These are phyloP conservation scores for Diadumene lineata DNA, from an alignment of 92 coral and sea anemone species.

Conservation along the genomic window DNA sequence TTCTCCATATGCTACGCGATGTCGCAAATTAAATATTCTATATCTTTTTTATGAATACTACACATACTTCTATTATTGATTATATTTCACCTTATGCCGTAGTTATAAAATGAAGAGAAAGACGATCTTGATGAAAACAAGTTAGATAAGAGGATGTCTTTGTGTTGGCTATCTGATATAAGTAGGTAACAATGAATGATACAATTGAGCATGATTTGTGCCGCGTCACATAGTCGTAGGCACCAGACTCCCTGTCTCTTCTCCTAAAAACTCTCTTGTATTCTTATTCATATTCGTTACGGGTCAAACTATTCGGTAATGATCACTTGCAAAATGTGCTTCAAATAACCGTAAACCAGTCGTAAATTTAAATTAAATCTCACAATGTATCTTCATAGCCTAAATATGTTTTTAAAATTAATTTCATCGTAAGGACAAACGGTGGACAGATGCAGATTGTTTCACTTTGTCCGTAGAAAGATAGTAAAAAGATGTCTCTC, in stretches of 20 bases:
- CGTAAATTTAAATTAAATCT: background rate
- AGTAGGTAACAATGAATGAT: background rate
- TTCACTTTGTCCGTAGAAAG: no score
- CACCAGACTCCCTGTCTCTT: conserved; percentile 29
- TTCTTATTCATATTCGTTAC: background rate
- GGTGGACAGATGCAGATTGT: no score
- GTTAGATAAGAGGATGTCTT: conserved; percentile 2
- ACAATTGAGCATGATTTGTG: conserved; percentile 7
- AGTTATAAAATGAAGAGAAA: conserved; percentile 10
- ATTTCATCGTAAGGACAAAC: no score
- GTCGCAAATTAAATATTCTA: background rate
- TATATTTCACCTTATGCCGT: background rate
- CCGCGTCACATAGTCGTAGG: conserved; percentile 14
- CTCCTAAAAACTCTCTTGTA: background rate
- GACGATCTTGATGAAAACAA: conserved; percentile 2
- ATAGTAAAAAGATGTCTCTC: no score
- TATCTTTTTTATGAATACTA: background rate
- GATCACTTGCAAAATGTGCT: background rate
- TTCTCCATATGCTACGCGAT: background rate
- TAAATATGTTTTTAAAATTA: no score
- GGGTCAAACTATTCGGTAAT: background rate
- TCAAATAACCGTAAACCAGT: background rate
- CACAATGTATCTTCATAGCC: background rate
- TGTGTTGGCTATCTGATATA: conserved; percentile 25
- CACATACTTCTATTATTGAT: background rate